phyloP scores from a whole-genome alignment of 1,140 invertebrate genomes.

The Atta texana region DNA sequence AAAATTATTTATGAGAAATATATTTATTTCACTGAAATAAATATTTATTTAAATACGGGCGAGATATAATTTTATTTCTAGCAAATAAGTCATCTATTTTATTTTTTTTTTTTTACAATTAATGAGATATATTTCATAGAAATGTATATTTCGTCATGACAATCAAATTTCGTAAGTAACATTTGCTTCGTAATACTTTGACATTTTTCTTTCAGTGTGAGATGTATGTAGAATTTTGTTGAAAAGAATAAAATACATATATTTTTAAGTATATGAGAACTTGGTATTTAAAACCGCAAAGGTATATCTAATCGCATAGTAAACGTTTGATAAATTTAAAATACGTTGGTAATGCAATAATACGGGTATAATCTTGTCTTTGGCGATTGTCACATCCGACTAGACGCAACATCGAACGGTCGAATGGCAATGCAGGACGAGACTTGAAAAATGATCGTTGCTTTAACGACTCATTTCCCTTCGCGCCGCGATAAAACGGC shows the following conservation, averaged over 20 bases:
- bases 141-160: too few species aligned
- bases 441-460: slow-evolving; percentile 63
- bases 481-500: slow-evolving; percentile 60
- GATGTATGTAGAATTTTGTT: neutral
- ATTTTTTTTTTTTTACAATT: too few species aligned
- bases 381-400: neutral
- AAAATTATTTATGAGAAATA: too few species aligned
- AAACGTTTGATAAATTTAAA: neutral
- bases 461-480: slow-evolving; percentile 59
- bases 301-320: neutral
- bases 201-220: too few species aligned
- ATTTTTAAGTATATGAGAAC: neutral
- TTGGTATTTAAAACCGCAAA: neutral
- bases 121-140: too few species aligned
- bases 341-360: neutral
- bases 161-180: too few species aligned
- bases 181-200: too few species aligned
- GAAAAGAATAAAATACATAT: too few species aligned
- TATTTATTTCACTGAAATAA: too few species aligned
- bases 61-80: too few species aligned
- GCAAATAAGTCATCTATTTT: too few species aligned
- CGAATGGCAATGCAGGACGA: slow-evolving; percentile 2
- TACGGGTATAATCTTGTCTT: slow-evolving; percentile 17
- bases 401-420: neutral
- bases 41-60: too few species aligned